Evolutionary conservation across 1,140 invertebrate species (phyloP), one percentile per base, ranked within the genome.

Genomic region (Acromyrmex heyeri): DNA sequence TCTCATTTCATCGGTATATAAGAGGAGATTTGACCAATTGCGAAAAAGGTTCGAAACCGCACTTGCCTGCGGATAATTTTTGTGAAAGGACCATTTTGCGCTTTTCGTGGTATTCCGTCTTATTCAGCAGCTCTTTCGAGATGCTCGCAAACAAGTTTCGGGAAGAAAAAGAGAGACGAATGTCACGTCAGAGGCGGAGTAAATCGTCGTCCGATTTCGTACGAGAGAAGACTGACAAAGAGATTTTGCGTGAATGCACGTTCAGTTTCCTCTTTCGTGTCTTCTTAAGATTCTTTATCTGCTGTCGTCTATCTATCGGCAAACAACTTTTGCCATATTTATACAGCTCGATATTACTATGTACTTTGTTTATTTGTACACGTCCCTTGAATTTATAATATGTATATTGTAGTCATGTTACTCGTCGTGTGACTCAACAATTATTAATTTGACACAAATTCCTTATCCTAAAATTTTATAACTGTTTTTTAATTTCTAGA

Each of bases 121-220:
- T 61, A 75, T 83, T 62, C 69, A 62, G 69, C 55, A 55, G 18
- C 27, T 73, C 70, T 59, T 70, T 57, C 14, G 76, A 21, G 50
- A 21, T 30, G 50, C 21, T 61, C 69, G 69, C 79, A 61, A 83
- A 61, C 69, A 50, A 70, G 64, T 38, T 57, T 14, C 24, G 38
- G 34, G 57, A 38, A 21, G 44, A 73, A 24, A 73, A 38, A 62
- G 38, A 62, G 44, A 75, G 69, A 83, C 18, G 73, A 50, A 73
- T 61, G 79, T 83, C 79, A 50, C 69, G 67, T 24, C 55, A 75
- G 79, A 75, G 55, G 55, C 27, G 69, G 18, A 83, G 79, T 83
- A 83, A 83, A 83, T 83, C 69, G 79, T 75, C 79, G 79, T 83
- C 69, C 69, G 79, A 83, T 83, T 73, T 61, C 27, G 67, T 57